These are phyloP conservation scores for Chelonoidis abingdonii DNA, from an alignment of 2,113 vertebrate species.

Conservation along the genomic window DNA sequence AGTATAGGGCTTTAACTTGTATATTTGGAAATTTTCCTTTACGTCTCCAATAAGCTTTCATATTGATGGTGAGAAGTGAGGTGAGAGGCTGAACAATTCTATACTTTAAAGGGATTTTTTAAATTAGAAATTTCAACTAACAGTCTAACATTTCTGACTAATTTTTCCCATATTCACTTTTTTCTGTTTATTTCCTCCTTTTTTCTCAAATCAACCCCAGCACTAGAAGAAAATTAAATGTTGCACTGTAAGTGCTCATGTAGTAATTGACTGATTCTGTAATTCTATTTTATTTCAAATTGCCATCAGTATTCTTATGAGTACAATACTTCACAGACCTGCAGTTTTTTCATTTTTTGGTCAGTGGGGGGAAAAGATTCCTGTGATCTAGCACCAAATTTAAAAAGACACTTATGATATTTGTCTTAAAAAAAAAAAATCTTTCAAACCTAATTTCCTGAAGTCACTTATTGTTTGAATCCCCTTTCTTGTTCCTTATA, in stretches of 20 bases:
- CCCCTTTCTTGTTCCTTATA: neutral
- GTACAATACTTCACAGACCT: neutral
- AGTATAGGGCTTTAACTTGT: neutral
- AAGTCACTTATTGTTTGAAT: neutral
- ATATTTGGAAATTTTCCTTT: neutral
- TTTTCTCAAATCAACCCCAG: neutral
- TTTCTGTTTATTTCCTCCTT: neutral
- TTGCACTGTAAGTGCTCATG: neutral
- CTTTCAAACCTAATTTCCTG: neutral
- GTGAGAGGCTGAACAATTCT: neutral
- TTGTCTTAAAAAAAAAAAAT: neutral
- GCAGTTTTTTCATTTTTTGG: neutral
- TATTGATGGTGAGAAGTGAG: neutral
- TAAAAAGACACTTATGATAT: slow-evolving; percentile 20
- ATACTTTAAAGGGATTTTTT: neutral
- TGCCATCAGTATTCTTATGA: neutral
- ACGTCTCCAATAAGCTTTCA: neutral
- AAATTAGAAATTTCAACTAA: neutral
- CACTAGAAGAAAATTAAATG: slow-evolving; percentile 35
- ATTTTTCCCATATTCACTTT: neutral
- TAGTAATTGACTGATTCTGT: neutral
- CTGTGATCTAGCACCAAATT: neutral
- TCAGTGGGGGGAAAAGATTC: neutral
- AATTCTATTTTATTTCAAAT: slow-evolving; percentile 9
- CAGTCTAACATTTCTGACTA: neutral